Evolutionary conservation across 2,797 vertebrate species (phyloP).

Genomic region (Knipowitschia caucasica): DNA sequence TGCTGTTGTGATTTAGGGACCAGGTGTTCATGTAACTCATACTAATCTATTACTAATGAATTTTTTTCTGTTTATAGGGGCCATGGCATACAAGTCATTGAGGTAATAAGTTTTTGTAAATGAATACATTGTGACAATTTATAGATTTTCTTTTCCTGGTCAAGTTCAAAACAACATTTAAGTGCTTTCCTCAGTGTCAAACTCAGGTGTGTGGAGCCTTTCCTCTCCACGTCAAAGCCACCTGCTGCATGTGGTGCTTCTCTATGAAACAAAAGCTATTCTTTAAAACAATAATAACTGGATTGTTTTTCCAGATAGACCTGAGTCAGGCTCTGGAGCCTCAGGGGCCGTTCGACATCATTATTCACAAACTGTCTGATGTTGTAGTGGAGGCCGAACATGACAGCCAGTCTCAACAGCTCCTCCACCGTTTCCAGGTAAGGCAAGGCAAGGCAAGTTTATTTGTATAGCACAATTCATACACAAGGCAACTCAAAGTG

Average conservation of each 20-base stretch:
- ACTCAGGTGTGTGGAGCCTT: slow-evolving; percentile 55
- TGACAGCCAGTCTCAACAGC: slow-evolving; percentile 65
- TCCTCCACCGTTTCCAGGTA: slow-evolving; percentile 73
- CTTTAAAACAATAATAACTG: no score
- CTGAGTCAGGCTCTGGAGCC: slow-evolving; percentile 61
- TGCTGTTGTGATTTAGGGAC: no score
- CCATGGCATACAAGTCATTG: slow-evolving; percentile 65
- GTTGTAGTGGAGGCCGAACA: slow-evolving; percentile 74
- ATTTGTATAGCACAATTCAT: no score
- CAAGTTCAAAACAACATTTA: not conserved
- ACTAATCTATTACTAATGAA: no score
- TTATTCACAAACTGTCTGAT: slow-evolving; percentile 79
- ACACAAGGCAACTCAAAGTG: no score
- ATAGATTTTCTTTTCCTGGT: no score
- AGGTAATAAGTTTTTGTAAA: slow-evolving; percentile 48
- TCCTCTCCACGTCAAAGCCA: slow-evolving; percentile 61
- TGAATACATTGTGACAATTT: not conserved
- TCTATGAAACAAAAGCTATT: no score
- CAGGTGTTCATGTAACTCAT: no score
- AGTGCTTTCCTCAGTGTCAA: slow-evolving; percentile 32
- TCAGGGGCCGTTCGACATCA: slow-evolving; percentile 76
- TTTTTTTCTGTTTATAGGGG: slow-evolving; percentile 43
- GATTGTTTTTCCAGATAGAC: slow-evolving; percentile 65
- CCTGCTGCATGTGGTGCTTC: no score
- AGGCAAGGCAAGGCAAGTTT: not conserved